A percentile compares a stretch with the other conserved stretches of the same genome.
These are phyloP conservation scores for Nasonovia ribisnigri DNA, from an alignment of 2,888 invertebrate genomes.

Conservation along the genomic window DNA sequence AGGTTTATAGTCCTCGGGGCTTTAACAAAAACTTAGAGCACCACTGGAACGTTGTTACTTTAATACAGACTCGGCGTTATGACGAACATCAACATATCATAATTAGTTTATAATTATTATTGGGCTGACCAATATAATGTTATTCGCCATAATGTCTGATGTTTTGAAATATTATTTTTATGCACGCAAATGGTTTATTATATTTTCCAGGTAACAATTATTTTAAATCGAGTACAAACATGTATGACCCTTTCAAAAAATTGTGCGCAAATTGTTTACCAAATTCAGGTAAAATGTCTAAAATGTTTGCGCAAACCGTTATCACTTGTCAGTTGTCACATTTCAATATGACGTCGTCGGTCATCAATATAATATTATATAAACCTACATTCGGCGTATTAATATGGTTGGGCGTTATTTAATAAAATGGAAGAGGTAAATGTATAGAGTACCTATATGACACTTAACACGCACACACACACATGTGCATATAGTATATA, in stretches of 20 bases:
- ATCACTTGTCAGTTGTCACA: neutral
- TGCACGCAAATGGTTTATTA: neutral
- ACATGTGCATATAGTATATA: rapidly evolving
- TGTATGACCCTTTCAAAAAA: neutral
- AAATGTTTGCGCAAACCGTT: neutral
- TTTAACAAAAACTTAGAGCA: neutral
- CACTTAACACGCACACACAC: neutral
- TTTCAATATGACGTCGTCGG: neutral
- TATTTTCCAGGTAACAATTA: neutral
- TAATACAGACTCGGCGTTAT: neutral
- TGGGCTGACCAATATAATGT: neutral
- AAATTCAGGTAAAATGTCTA: neutral
- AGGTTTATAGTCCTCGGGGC: neutral
- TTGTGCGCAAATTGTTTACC: neutral
- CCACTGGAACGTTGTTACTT: no score
- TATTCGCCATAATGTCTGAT: neutral
- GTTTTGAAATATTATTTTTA: neutral
- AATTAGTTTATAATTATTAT: neutral
- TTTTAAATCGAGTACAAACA: neutral
- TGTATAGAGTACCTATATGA: neutral
- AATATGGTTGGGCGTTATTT: neutral
- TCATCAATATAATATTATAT: neutral
- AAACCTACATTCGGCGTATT: neutral
- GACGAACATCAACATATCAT: neutral
- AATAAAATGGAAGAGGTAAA: neutral